These are phyloP conservation scores for Cyprinodon tularosa DNA, from an alignment of 2,113 vertebrate genomes.

Conservation along the genomic window DNA sequence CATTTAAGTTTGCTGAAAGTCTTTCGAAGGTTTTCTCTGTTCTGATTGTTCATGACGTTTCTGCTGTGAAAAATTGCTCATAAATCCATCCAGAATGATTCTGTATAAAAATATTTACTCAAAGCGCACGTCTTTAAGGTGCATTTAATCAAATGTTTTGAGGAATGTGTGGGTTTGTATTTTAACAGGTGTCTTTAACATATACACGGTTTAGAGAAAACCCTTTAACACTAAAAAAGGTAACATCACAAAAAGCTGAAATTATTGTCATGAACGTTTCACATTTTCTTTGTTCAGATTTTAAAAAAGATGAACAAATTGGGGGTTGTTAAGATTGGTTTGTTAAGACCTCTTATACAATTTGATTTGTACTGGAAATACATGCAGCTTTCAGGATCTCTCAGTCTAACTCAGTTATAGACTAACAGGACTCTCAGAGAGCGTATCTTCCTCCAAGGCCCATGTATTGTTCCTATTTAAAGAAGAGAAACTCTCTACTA, in stretches of 20 bases:
- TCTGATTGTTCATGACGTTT: neutral
- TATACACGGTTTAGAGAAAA: neutral
- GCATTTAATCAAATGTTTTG: too few relatives aligned
- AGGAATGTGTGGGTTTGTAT: too few relatives aligned
- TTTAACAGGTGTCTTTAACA: neutral
- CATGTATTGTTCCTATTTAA: neutral
- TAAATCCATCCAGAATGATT: neutral
- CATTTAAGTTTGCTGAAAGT: neutral
- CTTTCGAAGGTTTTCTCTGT: neutral
- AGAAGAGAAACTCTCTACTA: neutral
- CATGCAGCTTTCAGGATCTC: neutral
- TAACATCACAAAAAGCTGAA: too few relatives aligned
- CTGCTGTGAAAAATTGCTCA: neutral
- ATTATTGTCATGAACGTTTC: too few relatives aligned
- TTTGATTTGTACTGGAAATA: conserved; percentile 1
- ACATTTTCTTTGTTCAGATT: neutral
- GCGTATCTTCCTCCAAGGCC: neutral
- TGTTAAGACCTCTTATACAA: neutral
- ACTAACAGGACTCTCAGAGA: neutral
- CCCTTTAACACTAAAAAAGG: neutral
- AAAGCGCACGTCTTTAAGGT: neutral
- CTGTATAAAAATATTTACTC: neutral
- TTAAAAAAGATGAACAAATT: neutral
- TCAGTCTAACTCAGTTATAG: conserved; percentile 6
- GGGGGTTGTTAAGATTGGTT: neutral